A percentile compares a stretch with the other conserved stretches of the same genome.
Evolutionary conservation across 2,797 vertebrate genomes (phyloP).

Genomic region (Lacerta agilis): DNA sequence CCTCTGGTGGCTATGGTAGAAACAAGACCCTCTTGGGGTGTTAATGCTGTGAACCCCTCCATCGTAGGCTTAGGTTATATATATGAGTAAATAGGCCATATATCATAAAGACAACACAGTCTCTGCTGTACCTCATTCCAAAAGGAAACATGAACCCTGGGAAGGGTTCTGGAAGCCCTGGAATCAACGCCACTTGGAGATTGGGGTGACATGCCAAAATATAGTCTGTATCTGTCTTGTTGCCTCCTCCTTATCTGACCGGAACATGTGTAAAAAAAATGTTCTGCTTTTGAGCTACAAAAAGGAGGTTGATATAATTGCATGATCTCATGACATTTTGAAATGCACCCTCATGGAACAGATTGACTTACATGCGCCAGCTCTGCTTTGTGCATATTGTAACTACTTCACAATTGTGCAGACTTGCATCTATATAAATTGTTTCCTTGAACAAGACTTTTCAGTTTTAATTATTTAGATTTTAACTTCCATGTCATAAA

Average conservation of each 20-base stretch:
- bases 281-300: neutral
- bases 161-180: too few species aligned
- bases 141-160: too few species aligned
- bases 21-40: too few species aligned
- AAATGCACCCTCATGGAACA: neutral
- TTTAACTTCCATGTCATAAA: conserved; percentile 29
- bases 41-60: too few species aligned
- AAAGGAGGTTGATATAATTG: neutral
- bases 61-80: too few species aligned
- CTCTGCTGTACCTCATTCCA: too few species aligned
- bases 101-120: too few species aligned
- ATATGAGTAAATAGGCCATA: too few species aligned
- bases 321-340: neutral
- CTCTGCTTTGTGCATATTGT: conserved; percentile 11
- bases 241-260: neutral
- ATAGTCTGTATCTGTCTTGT: neutral
- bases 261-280: conserved; percentile 2
- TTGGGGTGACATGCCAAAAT: too few species aligned
- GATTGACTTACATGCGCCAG: neutral
- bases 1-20: too few species aligned
- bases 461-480: conserved; percentile 30
- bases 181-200: too few species aligned
- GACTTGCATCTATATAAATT: conserved; percentile 25
- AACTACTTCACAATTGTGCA: neutral
- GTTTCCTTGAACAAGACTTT: conserved; percentile 19